Evolutionary conservation across 2,888 invertebrate genomes (phyloP), one percentile per base, ranked within the genome.

Genomic region (Cantharis nigra): DNA sequence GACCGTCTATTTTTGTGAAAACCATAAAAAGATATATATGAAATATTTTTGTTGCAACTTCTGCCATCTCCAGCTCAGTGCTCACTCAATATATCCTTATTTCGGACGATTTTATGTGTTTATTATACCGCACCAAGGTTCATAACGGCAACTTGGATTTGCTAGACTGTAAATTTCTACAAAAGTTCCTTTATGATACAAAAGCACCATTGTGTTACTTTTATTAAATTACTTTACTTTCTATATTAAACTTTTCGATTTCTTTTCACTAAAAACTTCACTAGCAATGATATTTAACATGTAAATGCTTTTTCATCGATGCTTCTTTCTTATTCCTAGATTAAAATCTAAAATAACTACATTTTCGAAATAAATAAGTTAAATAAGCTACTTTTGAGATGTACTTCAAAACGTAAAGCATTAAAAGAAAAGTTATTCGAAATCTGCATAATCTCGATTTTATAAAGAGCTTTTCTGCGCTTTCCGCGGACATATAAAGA

Each of bases 81-180:
- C 83, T 87, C 87, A 88, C 87, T 88, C 89, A 88, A 89, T 89
- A 89, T 88, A 88, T 89, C 89, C 88, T 88, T 88, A 89, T 89
- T 88, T 86, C 87, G 87, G 87, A 86, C 87, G 87, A 88, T 88
- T 89, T 89, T 89, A 89, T 88, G 88, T 87, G 87, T 88, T 88
- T 89, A 89, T 89, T 89, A 89, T 89, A 88, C 89, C 83, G 87
- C 87, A 87, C 86, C 84, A 83, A 85, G 87, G 87, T 88, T 88
- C 87, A 88, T 88, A 88, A 88, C 86, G 84, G 85, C 85, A 83
- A 85, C 84, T 81, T 80, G 87, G 87, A 86, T 87, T 87, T 87
- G 84, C 85, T 83, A 85, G 86, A 86, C 86, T 86, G 87, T 86
- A 87, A 87, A 87, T 86, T 79, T 87, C 83, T 83, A 85, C 83